Conservation (phyloP, 2,888 invertebrate genomes). For the Mesopsocus fuscifrons region DNA sequence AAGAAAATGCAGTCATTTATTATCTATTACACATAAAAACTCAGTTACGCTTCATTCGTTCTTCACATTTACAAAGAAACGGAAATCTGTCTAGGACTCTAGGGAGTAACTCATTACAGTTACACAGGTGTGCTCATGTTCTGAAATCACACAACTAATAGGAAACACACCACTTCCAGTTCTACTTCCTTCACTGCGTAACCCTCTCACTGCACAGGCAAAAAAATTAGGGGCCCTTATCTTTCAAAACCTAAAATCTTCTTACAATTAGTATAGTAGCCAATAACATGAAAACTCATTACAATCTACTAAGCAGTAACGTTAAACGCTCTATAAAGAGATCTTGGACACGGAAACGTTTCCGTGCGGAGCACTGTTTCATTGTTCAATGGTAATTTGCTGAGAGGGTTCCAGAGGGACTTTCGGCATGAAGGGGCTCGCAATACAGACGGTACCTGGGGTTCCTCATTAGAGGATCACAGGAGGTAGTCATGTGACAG, state of each 20-base stretch:
- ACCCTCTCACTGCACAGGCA: background rate
- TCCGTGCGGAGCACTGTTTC: too few species aligned
- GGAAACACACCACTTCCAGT: background rate
- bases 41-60: background rate
- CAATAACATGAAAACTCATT: background rate
- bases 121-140: background rate
- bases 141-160: background rate
- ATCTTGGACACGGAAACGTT: too few species aligned
- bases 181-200: background rate
- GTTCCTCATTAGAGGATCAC: too few species aligned
- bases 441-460: too few species aligned
- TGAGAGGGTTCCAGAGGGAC: too few species aligned
- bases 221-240: too few species aligned
- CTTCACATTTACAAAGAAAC: slow-evolving; percentile 3
- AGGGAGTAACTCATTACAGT: background rate
- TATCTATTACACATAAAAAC: slow-evolving; percentile 9
- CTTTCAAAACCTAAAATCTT: background rate
- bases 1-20: slow-evolving; percentile 10
- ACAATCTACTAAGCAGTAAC: background rate
- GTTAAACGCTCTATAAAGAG: background rate
- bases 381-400: too few species aligned
- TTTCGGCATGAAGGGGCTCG: too few species aligned
- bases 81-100: background rate
- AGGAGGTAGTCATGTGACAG: too few species aligned
- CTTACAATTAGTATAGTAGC: background rate